Base-by-base conservation (phyloP, 1,140 invertebrate genomes). In the Riptortus pedestris region DNA sequence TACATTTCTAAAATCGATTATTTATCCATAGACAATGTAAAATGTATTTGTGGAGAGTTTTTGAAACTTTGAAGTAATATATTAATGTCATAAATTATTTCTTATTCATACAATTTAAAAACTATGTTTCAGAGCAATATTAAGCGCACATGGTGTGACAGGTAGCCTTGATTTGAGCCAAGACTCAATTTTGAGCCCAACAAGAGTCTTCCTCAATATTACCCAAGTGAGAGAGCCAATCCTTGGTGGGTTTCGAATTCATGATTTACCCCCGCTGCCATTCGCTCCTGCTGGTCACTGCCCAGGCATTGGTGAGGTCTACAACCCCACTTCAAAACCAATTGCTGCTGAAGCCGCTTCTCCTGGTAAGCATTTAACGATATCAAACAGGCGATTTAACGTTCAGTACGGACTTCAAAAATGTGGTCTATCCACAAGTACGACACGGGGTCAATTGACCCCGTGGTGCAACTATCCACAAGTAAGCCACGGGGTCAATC, bases 131-230 rank as follows among this genome's bases (percentile, higher is more conserved):
- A 87, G 87, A 70, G 83, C 84, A 2, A 74, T 85, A 4, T 83
- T 96, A 45, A 87, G 88, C 74, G 81, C 83, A 47, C 83, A 85
- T 48, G 91, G 91, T 2, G 84, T 96, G 2, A 84, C 81, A 72
- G 93, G 92, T 0, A 81, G 86, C 52, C 79, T 96, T 1, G 84
- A 79, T 1, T 81, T 96, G 28, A 81, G 78, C 9, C 94, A 97
- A 77, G 79, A 84, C 22, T 91, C 89, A 0, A 84, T 84, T 7
- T 93, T 90, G 71, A 85, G 92, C 74, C 85, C 88, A 0, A 93
- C 92, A 0, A 86, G 84, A 76, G 76, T 91, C 31, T 51, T 43
- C 12, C 27, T 60, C 7, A 65, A 72, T 68, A 0, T 63, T 51
- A 47, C 60, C 47, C 57, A 60, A 66, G 78, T 79, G 71, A 77